Evolutionary conservation across 2,888 invertebrate genomes (phyloP), one percentile per base, ranked within the genome.

Genomic region (Priocnemis perturbator): DNA sequence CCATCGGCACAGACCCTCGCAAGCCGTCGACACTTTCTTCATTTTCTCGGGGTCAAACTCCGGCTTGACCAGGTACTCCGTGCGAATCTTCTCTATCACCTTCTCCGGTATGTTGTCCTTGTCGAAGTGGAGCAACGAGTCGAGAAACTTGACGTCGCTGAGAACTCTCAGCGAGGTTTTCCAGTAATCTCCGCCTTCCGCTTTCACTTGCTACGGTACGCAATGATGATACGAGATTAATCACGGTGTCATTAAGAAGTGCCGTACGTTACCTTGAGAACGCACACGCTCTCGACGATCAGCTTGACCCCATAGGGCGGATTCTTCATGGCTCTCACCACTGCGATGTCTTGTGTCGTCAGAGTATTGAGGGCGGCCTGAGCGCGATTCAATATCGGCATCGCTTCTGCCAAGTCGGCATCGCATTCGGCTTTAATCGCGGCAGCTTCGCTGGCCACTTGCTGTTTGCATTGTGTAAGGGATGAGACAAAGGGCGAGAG

Each of bases 241-340:
- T 26, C 2, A 26, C 26, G 26, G 26, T 26, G 5, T 26, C n/a
- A n/a, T n/a, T n/a, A n/a, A 37, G 1, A 37, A 37, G 11, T 11
- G 14, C 11, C 11, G 37, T 37, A 3, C 7, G 0, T 69, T 89
- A 94, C 94, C 91, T 97, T 95, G 73, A 98, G 91, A 82, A 98
- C 96, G 86, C 98, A 98, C 74, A 99, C 93, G 56, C 97, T 97
- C 90, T 98, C 98, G 97, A 98, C 96, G 2, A 98, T 95, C 23
- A 97, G 90, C 83, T 95, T 96, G 7, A 99, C 95, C 20, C 95
- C 95, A 77, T 94, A 92, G 0, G 98, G 98, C 0, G 98, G 98
- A 90, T 95, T 97, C 90, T 97, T 98, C 98, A 99, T 98, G 0
- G 97, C 95, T 89, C 97, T 98, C 50, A 99, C 95, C 73, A 97